Evolutionary conservation across 2,113 vertebrate genomes (phyloP).

Genomic region (Otolemur garnettii): DNA sequence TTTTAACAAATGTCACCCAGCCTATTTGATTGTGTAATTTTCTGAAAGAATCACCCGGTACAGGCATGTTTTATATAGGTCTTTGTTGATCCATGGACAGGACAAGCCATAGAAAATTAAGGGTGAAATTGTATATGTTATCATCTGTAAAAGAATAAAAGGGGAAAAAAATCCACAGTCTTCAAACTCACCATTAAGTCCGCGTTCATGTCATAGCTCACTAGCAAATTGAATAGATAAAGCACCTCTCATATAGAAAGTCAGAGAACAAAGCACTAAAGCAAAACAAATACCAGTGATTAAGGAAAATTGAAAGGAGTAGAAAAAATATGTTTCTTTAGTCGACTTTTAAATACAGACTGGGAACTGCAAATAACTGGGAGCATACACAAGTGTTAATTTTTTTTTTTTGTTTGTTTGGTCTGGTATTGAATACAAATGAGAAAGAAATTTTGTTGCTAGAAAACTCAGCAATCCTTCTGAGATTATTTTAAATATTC

Average conservation of each 20-base stretch:
- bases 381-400: not conserved
- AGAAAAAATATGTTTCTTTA: slow-evolving; percentile 75
- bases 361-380: slow-evolving; percentile 67
- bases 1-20: slow-evolving; percentile 63
- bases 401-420: not conserved
- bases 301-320: slow-evolving; percentile 78
- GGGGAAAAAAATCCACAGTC: slow-evolving; percentile 55
- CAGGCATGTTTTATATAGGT: slow-evolving; percentile 48
- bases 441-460: not conserved
- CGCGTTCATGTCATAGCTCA: slow-evolving; percentile 78
- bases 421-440: slow-evolving; percentile 64
- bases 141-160: slow-evolving; percentile 48
- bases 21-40: slow-evolving; percentile 70
- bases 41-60: slow-evolving; percentile 67
- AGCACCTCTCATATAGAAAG: slow-evolving; percentile 78
- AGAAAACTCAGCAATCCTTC: slow-evolving; percentile 35
- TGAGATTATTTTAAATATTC: slow-evolving; percentile 51
- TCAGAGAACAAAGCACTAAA: slow-evolving; percentile 79
- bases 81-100: slow-evolving; percentile 69
- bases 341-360: slow-evolving; percentile 69
- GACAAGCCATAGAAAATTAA: slow-evolving; percentile 74
- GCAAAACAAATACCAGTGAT: slow-evolving; percentile 83
- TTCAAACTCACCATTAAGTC: slow-evolving; percentile 73
- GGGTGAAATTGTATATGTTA: slow-evolving; percentile 68
- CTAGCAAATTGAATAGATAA: slow-evolving; percentile 77